Base-by-base conservation (phyloP, 2,797 vertebrate genomes). In the Sarcoramphus papa region DNA sequence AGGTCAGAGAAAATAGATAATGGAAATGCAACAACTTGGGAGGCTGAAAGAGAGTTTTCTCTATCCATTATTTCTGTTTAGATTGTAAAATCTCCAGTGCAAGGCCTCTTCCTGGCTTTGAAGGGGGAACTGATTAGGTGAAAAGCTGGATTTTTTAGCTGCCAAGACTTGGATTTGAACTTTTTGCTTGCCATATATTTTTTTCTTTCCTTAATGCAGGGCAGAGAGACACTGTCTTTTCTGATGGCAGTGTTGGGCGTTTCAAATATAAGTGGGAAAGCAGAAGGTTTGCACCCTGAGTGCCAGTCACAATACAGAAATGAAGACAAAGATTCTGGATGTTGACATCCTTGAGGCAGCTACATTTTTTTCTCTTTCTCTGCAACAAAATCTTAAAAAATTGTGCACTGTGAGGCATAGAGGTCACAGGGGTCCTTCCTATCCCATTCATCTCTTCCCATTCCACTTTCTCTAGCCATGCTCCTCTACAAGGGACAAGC, bases 321-420 rank as follows among this genome's bases (percentile, higher is more conserved):
- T 17, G 14, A 70, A 92, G 65, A 59, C 33, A 68, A 72, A 68
- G 19, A 16, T 17, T 83, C 40, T 74, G 35, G 5, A 51, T 70
- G 16, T 40, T n/a, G 22, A 6, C 9, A 70, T 24, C 17, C 13
- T 73, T 0, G 3, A 88, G 5, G 2, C 25, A 0, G 0, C 2
- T 64, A 27, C 0, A 3, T 1, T 9, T 53, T 53, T 60, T 19
- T 2, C 5, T 53, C 7, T 72, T 62, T 73, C 4, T 63, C 5
- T 43, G 6, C 15, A 77, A 17, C 0, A 68, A 10, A 22, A 53
- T 41, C 8, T 31, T 54, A 9, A 74, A 74, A 77, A 8, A 51
- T 1, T 31, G 3, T 64, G 2, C 10, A 12, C 12, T 22, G 8
- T 35, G 15, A 83, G 4, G 7, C 19, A 35, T 1, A 45, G 11